phyloP scores from a whole-genome alignment of 2,113 vertebrate species.

The Aramus guarauna region DNA sequence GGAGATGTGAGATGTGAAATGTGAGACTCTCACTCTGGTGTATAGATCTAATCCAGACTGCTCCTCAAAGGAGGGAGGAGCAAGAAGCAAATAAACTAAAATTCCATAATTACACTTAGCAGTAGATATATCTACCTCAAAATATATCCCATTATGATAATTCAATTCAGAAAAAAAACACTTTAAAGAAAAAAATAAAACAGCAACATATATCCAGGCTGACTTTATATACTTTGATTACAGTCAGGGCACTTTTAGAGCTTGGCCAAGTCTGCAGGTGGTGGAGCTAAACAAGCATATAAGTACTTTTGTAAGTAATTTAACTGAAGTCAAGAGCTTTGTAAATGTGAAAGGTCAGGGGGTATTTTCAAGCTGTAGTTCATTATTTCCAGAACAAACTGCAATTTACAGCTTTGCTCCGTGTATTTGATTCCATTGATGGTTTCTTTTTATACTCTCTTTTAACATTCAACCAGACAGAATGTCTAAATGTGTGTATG shows the following conservation, averaged over 20 bases:
- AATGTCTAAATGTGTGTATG: background rate
- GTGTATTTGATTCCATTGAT: background rate
- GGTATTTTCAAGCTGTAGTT: background rate
- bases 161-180: background rate
- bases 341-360: background rate
- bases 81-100: background rate
- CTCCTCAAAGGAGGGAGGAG: background rate
- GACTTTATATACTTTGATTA: background rate
- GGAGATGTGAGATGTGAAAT: background rate
- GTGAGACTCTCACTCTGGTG: too few relatives aligned
- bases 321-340: background rate
- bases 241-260: background rate
- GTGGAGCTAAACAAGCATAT: background rate
- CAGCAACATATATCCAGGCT: background rate
- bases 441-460: background rate
- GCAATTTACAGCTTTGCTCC: background rate
- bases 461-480: background rate
- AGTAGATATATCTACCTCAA: background rate
- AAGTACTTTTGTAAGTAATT: background rate
- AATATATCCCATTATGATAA: background rate
- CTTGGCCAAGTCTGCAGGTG: background rate
- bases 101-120: background rate
- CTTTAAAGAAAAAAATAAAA: background rate
- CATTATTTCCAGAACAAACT: background rate
- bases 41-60: background rate